These are phyloP conservation scores for Beaufortia kweichowensis DNA, from an alignment of 2,113 vertebrate species.

Conservation along the genomic window DNA sequence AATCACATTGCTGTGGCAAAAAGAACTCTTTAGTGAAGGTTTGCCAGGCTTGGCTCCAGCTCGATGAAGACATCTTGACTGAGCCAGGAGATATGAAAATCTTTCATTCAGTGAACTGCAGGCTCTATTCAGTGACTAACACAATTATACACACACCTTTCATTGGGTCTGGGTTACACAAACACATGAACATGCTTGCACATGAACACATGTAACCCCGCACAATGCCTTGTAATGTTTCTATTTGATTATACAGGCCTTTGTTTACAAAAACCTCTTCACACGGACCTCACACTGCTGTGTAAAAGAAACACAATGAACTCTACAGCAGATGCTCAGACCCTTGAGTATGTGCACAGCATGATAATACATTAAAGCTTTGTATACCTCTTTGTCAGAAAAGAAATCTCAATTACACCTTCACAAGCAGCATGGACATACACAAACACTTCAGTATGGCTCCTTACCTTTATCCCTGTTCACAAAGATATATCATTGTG, in stretches of 20 bases:
- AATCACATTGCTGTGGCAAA: conserved; percentile 31
- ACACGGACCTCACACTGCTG: conserved; percentile 4
- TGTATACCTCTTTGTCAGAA: not conserved
- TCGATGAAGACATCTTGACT: conserved; percentile 32
- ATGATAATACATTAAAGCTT: conserved; percentile 29
- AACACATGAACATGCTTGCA: not conserved
- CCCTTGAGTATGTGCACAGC: conserved; percentile 4
- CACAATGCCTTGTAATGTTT: conserved; percentile 8
- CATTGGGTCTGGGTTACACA: conserved; percentile 15
- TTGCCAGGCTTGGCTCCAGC: conserved; percentile 22
- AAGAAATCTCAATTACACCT: conserved; percentile 18
- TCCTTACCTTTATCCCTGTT: not conserved
- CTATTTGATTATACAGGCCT: conserved; percentile 20
- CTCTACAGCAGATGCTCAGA: conserved; percentile 22
- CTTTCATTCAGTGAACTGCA: conserved; percentile 15
- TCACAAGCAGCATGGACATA: not conserved
- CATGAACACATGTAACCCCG: not conserved
- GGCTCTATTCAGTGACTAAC: conserved; percentile 18
- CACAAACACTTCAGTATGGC: not conserved
- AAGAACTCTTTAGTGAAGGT: conserved; percentile 21
- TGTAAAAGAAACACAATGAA: conserved; percentile 20
- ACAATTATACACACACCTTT: conserved; percentile 29
- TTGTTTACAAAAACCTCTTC: conserved; percentile 7
- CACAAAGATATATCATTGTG: too few relatives aligned
- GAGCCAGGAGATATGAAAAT: conserved; percentile 19